Conservation (phyloP, 2,797 vertebrate species). For the Bradypodion pumilum region DNA sequence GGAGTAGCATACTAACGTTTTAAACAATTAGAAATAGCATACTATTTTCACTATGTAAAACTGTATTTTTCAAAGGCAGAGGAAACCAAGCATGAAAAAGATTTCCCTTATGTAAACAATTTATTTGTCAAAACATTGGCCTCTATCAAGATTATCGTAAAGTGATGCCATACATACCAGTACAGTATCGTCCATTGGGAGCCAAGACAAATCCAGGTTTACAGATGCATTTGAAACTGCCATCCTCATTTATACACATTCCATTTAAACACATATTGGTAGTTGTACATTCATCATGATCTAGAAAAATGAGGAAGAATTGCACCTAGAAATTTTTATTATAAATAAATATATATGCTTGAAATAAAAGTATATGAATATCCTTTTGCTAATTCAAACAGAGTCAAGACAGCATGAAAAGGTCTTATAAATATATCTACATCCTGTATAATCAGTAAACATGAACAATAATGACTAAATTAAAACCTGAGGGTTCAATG, state of each 20-base stretch:
- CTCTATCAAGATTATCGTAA: not conserved
- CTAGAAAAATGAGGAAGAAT: conserved; percentile 57
- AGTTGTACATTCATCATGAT: conserved; percentile 78
- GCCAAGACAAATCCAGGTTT: conserved; percentile 80
- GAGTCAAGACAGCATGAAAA: not conserved
- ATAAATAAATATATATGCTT: not conserved
- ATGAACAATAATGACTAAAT: not conserved
- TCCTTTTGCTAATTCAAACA: not conserved
- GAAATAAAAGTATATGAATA: not conserved
- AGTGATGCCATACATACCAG: conserved; percentile 62
- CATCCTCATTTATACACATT: conserved; percentile 84
- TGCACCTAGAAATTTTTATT: no score
- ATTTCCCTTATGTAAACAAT: not conserved
- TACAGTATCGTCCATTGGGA: conserved; percentile 76
- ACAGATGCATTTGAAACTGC: conserved; percentile 84
- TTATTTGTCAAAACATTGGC: not conserved
- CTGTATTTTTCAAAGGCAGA: not conserved
- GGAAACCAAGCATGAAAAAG: not conserved
- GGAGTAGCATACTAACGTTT: not conserved
- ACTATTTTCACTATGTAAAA: not conserved
- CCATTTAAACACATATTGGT: conserved; percentile 82
- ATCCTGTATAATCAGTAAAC: not conserved
- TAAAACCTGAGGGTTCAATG: not conserved
- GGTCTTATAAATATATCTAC: not conserved
- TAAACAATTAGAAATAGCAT: not conserved